Evolutionary conservation across 1,140 invertebrate genomes (phyloP).

Genomic region (Drosophila murphyi): DNA sequence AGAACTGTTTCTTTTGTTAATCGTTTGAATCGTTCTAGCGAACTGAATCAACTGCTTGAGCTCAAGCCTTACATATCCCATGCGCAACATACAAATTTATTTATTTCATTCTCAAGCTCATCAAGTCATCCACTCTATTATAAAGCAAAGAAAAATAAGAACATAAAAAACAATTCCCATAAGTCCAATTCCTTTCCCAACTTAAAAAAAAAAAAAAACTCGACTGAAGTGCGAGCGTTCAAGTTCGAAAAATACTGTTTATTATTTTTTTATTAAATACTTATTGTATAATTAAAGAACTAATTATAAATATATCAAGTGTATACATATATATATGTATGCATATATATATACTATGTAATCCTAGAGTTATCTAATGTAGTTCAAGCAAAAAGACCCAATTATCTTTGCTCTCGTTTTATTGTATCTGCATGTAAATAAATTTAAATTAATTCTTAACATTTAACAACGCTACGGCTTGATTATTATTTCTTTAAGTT

Average conservation of each 20-base stretch:
- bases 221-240: constrained; percentile 80
- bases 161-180: neutral
- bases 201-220: constrained; percentile 46
- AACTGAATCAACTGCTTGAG: constrained; percentile 21
- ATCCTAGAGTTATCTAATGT: constrained; percentile 66
- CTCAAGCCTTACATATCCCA: constrained; percentile 73
- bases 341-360: constrained; percentile 45
- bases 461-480: constrained; percentile 58
- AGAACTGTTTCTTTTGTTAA: neutral
- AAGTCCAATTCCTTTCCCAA: neutral
- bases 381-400: constrained; percentile 79
- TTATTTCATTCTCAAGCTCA: constrained; percentile 79
- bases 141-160: constrained; percentile 1
- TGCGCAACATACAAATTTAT: constrained; percentile 76
- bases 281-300: constrained; percentile 59
- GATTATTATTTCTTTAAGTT: constrained; percentile 56
- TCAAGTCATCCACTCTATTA: constrained; percentile 32
- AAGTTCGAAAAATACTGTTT: constrained; percentile 80
- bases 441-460: constrained; percentile 77
- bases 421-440: constrained; percentile 81
- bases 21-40: constrained; percentile 19
- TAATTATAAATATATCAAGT: constrained; percentile 65
- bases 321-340: constrained; percentile 57
- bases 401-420: constrained; percentile 72
- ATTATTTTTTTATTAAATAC: constrained; percentile 54